Conservation (phyloP, 2,888 invertebrate genomes). For the Chrysomela aeneicollis region DNA sequence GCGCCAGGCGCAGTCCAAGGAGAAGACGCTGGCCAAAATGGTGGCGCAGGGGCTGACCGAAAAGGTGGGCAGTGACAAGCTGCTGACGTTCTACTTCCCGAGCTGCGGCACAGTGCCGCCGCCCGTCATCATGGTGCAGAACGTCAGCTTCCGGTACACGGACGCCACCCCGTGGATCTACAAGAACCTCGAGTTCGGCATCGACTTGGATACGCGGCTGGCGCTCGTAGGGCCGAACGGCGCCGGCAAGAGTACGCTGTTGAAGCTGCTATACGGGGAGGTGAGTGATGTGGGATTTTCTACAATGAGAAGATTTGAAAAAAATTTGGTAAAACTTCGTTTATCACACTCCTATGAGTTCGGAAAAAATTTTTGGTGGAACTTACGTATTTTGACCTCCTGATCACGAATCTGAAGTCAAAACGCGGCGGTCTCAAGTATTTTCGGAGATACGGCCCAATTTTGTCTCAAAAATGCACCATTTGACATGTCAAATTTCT, state of each 20-base stretch:
- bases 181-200: slow-evolving; percentile 97
- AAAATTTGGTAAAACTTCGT: too few species aligned
- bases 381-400: too few species aligned
- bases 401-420: too few species aligned
- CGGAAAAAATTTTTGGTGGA: too few species aligned
- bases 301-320: neutral
- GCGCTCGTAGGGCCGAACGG: slow-evolving; percentile 98
- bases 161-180: slow-evolving; percentile 91
- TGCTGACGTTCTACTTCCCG: slow-evolving; percentile 94
- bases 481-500: too few species aligned
- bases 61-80: slow-evolving; percentile 90
- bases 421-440: too few species aligned
- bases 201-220: slow-evolving; percentile 94
- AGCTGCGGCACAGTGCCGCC: slow-evolving; percentile 96
- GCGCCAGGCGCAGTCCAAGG: slow-evolving; percentile 98
- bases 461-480: too few species aligned
- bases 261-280: slow-evolving; percentile 95
- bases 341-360: too few species aligned
- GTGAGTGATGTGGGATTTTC: too few species aligned
- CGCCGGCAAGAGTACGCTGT: slow-evolving; percentile 96
- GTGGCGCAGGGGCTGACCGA: slow-evolving; percentile 97
- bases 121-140: slow-evolving; percentile 99
- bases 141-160: slow-evolving; percentile 94
- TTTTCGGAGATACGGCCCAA: too few species aligned
- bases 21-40: slow-evolving; percentile 99